Evolutionary conservation across 2,797 vertebrate genomes (phyloP), one percentile per base, ranked within the genome.

Genomic region (Sebastes diaconus): DNA sequence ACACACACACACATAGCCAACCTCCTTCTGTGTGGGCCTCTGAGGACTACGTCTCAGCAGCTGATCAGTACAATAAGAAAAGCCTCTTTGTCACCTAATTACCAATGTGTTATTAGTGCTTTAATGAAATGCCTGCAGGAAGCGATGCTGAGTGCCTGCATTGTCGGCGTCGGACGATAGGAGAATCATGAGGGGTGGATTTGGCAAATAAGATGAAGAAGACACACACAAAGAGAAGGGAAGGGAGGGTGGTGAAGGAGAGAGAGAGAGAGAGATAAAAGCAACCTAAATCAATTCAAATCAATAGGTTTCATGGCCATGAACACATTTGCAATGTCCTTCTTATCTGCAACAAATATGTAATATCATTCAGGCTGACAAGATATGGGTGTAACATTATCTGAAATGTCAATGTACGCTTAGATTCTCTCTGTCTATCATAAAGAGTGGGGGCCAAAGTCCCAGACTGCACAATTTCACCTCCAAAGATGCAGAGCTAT

Each of bases 81-180:
- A 91, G 84, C 85, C 84, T 92, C 85, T 92, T 93, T 93, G 94
- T 95, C 93, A 92, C 92, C 92, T 94, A 95, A 96, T 95, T 95
- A 95, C 93, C 92, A 95, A 93, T 92, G 92, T 94, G 93, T 95
- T 95, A 95, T 95, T 95, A 95, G 94, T 92, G 90, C 88, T 90
- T 93, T 95, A 94, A 96, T 96, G 92, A 95, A 95, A 94, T 85
- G 94, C 95, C 94, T 89, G 94, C 94, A 95, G 94, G 94, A 94
- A 93, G 93, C 90, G 78, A 86, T 54, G 80, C 83, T 86, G 89
- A 94, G 90, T 88, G 89, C 73, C 85, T 89, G 79, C 80, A 69
- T 73, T 88, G 89, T 85, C 79, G 71, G 64, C 79, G 81, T 77
- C 8, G 54, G 75, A 87, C 59, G 68, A 79, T 57, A 84, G 77